These are phyloP conservation scores for Teleogryllus occipitalis DNA, from an alignment of 1,140 invertebrate species.

Conservation along the genomic window DNA sequence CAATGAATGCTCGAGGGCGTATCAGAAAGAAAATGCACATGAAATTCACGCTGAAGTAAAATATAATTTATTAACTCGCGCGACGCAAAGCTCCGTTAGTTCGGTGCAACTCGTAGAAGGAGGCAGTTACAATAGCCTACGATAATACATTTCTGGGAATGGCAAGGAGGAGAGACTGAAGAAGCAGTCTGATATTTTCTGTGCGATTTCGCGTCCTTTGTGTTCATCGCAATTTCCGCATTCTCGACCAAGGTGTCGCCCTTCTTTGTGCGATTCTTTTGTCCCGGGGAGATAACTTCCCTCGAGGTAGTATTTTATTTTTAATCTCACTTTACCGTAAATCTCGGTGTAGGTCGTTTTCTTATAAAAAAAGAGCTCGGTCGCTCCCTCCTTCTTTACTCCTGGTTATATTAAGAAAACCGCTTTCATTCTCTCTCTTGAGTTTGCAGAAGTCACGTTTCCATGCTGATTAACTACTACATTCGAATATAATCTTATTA, in stretches of 20 bases:
- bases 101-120: no score
- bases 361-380: not conserved
- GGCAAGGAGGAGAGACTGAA: no score
- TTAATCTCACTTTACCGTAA: not conserved
- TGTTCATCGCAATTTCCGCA: no score
- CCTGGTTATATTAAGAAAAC: not conserved
- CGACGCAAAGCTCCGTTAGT: no score
- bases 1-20: no score
- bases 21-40: no score
- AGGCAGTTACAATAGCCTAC: no score
- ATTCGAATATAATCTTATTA: not conserved
- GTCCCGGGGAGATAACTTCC: not conserved
- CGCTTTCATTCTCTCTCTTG: not conserved
- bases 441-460: not conserved
- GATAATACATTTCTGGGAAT: no score
- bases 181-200: no score
- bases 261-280: not conserved
- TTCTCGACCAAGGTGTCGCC: not conserved
- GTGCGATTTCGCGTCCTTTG: no score
- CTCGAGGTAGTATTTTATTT: not conserved
- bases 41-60: no score
- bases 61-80: no score
- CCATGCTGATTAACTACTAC: not conserved
- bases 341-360: not conserved
- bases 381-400: not conserved